Evolutionary conservation across 2,113 vertebrate genomes (phyloP).

Genomic region (Lepidothrix coronata): DNA sequence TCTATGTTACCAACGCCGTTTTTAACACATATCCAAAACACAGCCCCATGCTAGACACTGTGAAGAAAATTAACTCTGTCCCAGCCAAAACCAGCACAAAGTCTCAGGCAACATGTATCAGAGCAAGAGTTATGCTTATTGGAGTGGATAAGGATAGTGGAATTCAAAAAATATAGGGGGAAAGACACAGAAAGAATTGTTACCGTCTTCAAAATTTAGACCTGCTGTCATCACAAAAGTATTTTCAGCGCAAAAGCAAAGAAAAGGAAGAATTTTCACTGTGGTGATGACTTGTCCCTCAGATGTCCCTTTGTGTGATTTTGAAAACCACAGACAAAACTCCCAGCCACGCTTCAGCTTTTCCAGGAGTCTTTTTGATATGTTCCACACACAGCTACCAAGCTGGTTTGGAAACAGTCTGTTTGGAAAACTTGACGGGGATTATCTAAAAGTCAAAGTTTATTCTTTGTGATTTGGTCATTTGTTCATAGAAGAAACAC

Average conservation of each 20-base stretch:
- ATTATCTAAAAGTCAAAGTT: background rate
- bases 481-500: background rate
- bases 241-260: background rate
- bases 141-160: background rate
- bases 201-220: background rate
- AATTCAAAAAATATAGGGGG: background rate
- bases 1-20: background rate
- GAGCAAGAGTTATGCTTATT: background rate
- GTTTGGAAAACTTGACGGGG: background rate
- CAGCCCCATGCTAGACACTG: accelerated
- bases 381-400: background rate
- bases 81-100: background rate
- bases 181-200: background rate
- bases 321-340: background rate
- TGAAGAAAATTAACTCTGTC: background rate
- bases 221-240: background rate
- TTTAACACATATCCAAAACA: background rate
- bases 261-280: background rate
- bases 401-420: background rate
- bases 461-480: background rate
- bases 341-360: background rate
- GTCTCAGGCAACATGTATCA: background rate
- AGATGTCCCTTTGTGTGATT: background rate
- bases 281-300: background rate
- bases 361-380: background rate